These are phyloP conservation scores for Nephrotoma guestfalica DNA, from an alignment of 2,888 invertebrate genomes.

Conservation along the genomic window DNA sequence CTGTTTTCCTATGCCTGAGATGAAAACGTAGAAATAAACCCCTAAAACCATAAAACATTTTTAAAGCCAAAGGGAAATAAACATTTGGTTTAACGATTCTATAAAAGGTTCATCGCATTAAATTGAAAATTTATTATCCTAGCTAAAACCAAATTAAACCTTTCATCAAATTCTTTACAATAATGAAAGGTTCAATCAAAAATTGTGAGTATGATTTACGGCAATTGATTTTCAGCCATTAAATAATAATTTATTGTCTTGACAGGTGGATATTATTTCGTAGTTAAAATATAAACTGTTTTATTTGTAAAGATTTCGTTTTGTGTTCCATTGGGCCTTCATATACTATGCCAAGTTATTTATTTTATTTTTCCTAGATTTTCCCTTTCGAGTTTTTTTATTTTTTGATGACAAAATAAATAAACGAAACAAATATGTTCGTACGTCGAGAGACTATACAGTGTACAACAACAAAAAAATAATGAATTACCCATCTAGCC, in stretches of 20 bases:
- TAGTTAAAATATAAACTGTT: not conserved
- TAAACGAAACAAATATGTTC: not conserved
- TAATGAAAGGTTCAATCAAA: not conserved
- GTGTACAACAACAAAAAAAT: not conserved
- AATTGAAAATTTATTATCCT: not conserved
- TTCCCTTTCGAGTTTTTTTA: not conserved
- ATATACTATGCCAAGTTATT: not conserved
- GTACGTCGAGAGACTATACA: not conserved
- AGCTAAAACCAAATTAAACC: not conserved
- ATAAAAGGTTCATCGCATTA: not conserved
- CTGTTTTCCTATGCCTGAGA: accelerated
- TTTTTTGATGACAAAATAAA: not conserved
- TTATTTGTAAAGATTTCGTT: not conserved
- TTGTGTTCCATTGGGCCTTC: not conserved
- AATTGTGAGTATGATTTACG: not conserved
- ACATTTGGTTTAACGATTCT: not conserved
- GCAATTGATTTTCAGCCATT: not conserved
- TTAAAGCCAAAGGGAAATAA: not conserved
- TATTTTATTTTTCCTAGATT: not conserved
- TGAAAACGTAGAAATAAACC: too few species aligned
- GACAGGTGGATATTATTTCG: not conserved
- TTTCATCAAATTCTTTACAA: not conserved
- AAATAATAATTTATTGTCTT: not conserved
- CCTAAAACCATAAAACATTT: too few species aligned
- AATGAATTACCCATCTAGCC: not conserved